These are phyloP conservation scores for Podarcis cretensis DNA, from an alignment of 2,113 vertebrate species.

Conservation along the genomic window DNA sequence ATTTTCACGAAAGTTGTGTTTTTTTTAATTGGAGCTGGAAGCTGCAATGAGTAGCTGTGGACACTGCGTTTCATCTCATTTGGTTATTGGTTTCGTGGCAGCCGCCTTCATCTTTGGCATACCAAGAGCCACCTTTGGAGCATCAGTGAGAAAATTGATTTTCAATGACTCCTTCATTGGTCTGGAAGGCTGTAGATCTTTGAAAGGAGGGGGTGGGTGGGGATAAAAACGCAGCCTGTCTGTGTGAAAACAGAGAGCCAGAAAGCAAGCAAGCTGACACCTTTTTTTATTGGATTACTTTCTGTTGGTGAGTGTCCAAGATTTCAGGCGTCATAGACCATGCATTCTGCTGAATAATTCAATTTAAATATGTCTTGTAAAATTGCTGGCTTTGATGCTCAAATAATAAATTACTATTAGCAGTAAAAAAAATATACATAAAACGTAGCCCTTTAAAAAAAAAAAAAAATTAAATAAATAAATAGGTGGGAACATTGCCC, in stretches of 20 bases:
- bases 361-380: slow-evolving; percentile 47
- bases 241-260: slow-evolving; percentile 10
- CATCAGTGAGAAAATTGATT: slow-evolving; percentile 27
- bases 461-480: background rate
- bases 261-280: background rate
- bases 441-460: background rate
- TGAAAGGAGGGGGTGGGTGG: background rate
- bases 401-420: slow-evolving; percentile 37
- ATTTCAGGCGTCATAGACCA: slow-evolving; percentile 18
- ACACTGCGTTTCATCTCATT: background rate
- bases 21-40: background rate
- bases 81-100: background rate
- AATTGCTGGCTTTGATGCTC: slow-evolving; percentile 24
- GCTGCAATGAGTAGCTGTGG: background rate
- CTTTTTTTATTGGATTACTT: slow-evolving; percentile 22
- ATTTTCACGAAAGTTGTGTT: background rate
- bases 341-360: slow-evolving; percentile 28
- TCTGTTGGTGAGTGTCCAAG: slow-evolving; percentile 32
- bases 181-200: slow-evolving; percentile 28
- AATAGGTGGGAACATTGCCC: slow-evolving; percentile 1
- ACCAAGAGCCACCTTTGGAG: background rate
- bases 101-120: background rate
- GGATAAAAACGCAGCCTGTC: slow-evolving; percentile 9
- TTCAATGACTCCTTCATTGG: slow-evolving; percentile 2
- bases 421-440: slow-evolving; percentile 22